Percentiles rank a stretch among this genome's conserved stretches.
phyloP scores from a whole-genome alignment of 2,113 vertebrate genomes.

The Aegypius monachus region DNA sequence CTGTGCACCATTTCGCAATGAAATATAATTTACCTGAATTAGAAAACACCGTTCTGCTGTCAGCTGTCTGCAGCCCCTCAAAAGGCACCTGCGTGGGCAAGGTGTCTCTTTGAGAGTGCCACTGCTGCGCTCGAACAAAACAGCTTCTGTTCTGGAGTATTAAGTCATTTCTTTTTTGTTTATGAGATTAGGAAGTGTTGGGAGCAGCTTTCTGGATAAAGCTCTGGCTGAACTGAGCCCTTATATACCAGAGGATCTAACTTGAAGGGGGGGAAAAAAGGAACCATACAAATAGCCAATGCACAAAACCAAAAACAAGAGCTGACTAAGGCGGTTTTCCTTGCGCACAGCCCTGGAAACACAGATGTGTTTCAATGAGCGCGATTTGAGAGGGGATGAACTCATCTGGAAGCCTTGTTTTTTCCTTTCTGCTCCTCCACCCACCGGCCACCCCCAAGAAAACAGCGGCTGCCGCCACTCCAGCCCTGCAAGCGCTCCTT shows the following conservation, averaged over 20 bases:
- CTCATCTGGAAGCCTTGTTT: constrained; percentile 56
- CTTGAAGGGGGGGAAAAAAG: neutral
- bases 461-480: accelerated
- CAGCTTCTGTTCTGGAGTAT: constrained; percentile 51
- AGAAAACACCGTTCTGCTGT: constrained; percentile 54
- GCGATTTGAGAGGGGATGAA: constrained; percentile 12
- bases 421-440: constrained; percentile 44
- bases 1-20: constrained; percentile 16
- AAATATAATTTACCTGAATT: constrained; percentile 41
- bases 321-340: neutral
- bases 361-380: constrained; percentile 46
- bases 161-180: constrained; percentile 58
- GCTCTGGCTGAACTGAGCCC: constrained; percentile 34
- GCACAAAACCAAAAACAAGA: constrained; percentile 36
- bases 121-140: constrained; percentile 48
- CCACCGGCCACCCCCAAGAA: constrained; percentile 8
- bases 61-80: constrained; percentile 39
- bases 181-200: constrained; percentile 47
- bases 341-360: constrained; percentile 7
- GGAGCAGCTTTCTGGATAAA: constrained; percentile 47
- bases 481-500: neutral
- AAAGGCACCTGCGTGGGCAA: neutral
- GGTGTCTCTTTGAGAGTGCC: constrained; percentile 40
- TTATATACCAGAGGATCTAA: constrained; percentile 50
- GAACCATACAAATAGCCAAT: constrained; percentile 29